phyloP scores from a whole-genome alignment of 2,888 invertebrate genomes.

The Acanthococcus lagerstroemiae region DNA sequence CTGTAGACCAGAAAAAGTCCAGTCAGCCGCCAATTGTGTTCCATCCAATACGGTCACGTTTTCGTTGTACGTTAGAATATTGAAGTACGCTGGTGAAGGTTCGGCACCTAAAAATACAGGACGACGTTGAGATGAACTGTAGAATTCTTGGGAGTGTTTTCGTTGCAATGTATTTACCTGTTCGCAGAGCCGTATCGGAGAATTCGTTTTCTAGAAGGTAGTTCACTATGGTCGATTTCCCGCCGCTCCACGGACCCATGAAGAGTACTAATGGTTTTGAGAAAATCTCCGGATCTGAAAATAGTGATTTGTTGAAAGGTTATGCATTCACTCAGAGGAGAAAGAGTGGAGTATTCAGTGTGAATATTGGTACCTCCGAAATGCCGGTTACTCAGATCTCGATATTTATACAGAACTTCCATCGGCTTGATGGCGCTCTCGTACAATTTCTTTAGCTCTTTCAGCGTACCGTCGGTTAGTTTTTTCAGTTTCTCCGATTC shows the following conservation, averaged over 20 bases:
- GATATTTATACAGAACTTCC: constrained; percentile 81
- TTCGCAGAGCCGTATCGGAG: constrained; percentile 68
- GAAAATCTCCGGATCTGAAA: constrained; percentile 79
- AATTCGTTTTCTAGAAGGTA: constrained; percentile 82
- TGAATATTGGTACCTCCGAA: too few species aligned
- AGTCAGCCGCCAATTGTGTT: constrained; percentile 87
- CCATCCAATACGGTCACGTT: constrained; percentile 78
- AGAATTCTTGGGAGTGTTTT: neutral
- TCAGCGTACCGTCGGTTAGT: constrained; percentile 65
- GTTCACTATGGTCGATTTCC: constrained; percentile 88
- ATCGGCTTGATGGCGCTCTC: constrained; percentile 80
- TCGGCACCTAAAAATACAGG: constrained; percentile 64
- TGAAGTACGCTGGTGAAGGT: constrained; percentile 86
- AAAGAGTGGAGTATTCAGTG: too few species aligned
- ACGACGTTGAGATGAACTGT: too few species aligned
- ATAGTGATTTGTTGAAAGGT: too few species aligned
- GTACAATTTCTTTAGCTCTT: constrained; percentile 74
- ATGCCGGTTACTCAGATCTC: constrained; percentile 82
- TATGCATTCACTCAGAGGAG: too few species aligned
- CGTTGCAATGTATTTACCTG: constrained; percentile 52
- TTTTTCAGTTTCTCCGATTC: constrained; percentile 60
- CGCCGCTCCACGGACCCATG: constrained; percentile 95
- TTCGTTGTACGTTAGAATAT: constrained; percentile 80
- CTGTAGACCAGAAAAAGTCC: constrained; percentile 85
- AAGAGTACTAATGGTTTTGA: constrained; percentile 85